A percentile compares a stretch with the other conserved stretches of the same genome.
Conservation (phyloP, 1,140 invertebrate genomes). For the Drosophila tristis region DNA sequence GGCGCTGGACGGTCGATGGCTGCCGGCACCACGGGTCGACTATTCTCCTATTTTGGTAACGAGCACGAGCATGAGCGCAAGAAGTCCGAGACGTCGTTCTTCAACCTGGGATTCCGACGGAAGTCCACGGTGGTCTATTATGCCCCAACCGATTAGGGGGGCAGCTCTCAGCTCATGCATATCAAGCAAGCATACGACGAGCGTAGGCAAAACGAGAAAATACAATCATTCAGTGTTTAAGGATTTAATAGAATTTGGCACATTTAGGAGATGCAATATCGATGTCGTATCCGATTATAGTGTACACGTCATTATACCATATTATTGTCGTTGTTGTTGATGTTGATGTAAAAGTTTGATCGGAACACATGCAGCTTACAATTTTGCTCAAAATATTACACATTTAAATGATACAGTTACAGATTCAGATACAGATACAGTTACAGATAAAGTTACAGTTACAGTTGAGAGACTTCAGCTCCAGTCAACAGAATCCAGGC, state of each 20-base stretch:
- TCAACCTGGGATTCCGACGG: constrained; percentile 79
- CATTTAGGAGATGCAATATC: constrained; percentile 24
- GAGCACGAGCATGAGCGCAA: constrained; percentile 80
- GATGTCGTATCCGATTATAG: constrained; percentile 8
- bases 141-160: constrained; percentile 60
- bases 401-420: constrained; percentile 51
- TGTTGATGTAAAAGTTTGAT: constrained; percentile 72
- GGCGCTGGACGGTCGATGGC: constrained; percentile 51
- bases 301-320: constrained; percentile 40
- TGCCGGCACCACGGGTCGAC: constrained; percentile 60
- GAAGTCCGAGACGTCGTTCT: constrained; percentile 82
- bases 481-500: constrained; percentile 22
- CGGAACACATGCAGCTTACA: constrained; percentile 63
- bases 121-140: constrained; percentile 82
- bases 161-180: constrained; percentile 26
- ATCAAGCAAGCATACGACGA: constrained; percentile 29
- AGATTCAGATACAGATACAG: constrained; percentile 20
- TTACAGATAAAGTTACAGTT: constrained; percentile 16
- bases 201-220: constrained; percentile 4
- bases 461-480: constrained; percentile 25
- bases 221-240: constrained; percentile 55
- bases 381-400: constrained; percentile 78
- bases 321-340: constrained; percentile 67
- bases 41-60: constrained; percentile 81
- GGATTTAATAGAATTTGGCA: constrained; percentile 20